Percentiles rank a stretch among this genome's conserved stretches.
These are phyloP conservation scores for Lissonota sp. DNA, from an alignment of 2,888 invertebrate species.

Conservation along the genomic window DNA sequence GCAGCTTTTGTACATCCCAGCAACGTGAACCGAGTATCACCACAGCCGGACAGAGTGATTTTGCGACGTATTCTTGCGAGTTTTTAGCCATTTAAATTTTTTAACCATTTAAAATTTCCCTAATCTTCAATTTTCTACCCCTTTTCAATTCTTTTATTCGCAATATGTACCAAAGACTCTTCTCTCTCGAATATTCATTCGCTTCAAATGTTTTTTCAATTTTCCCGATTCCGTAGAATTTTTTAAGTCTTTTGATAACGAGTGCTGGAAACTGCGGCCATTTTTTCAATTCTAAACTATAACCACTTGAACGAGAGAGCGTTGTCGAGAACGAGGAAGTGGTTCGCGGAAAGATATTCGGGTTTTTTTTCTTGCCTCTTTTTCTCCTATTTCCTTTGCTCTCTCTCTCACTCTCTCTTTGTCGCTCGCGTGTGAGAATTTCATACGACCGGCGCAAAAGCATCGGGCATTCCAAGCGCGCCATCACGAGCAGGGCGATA, in stretches of 20 bases:
- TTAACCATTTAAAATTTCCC: no score
- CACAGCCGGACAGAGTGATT: not conserved
- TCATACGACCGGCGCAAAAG: constrained; percentile 31
- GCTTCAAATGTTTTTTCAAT: no score
- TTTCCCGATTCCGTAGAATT: no score
- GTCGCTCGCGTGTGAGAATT: not conserved
- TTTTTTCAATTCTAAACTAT: not conserved
- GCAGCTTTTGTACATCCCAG: not conserved
- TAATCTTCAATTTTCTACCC: no score
- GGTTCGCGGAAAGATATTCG: constrained; percentile 71
- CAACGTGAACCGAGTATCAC: not conserved
- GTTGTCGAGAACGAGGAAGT: constrained; percentile 75
- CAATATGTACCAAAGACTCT: no score
- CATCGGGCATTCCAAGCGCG: constrained; percentile 74
- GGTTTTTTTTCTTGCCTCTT: constrained; percentile 65
- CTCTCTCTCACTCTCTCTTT: constrained; percentile 21
- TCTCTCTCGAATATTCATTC: no score
- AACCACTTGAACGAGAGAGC: constrained; percentile 9
- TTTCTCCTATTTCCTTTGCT: constrained; percentile 18
- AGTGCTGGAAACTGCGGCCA: no score
- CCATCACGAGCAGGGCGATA: constrained; percentile 68
- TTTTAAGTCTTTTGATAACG: no score
- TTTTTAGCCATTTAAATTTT: no score
- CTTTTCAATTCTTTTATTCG: no score
- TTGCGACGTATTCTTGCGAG: no score